Evolutionary conservation across 2,888 invertebrate species (phyloP), one percentile per base, ranked within the genome.

Genomic region (Caenorhabditis becei): DNA sequence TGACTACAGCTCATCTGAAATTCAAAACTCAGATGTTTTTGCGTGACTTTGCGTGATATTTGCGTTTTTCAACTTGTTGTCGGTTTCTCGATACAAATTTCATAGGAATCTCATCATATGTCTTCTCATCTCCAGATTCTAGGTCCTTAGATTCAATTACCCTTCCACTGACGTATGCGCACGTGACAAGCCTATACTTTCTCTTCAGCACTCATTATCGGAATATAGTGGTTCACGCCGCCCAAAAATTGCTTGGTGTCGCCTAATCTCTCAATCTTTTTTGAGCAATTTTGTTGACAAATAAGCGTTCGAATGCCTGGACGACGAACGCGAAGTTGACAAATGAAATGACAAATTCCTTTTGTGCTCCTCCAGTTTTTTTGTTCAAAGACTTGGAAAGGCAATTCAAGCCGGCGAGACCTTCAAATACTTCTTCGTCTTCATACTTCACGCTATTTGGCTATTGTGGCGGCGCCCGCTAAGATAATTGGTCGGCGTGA

Each of bases 281-380:
- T 53, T 51, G 1, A 26, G 24, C 26, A 20, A 16, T 66, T 61
- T 66, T 75, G 66, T 75, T 75, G 66, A 75, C 66, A 75, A 75
- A 65, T 74, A 74, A 59, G 59, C 37, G 54, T 72, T 63, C 37
- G 74, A 37, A 23, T 41, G 71, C 53, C 35, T 74, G 59, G 66
- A 65, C 66, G 61, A 7, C 69, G 44, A 35, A 53, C 53, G 32
- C 56, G 18, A 59, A 75, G 53, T 66, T 75, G 75, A 75, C 59
- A 75, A 75, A 75, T 75, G 75, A 75, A 75, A 61, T 75, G 75
- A 75, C 75, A 66, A 67, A 75, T 66, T 66, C 35, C 63, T 63
- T 65, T 74, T 74, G 58, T 65, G 65, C 61, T 66, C 59, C 56
- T 74, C 63, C 37, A 23, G 62, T 74, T 65, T 65, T 66, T 32